phyloP scores from a whole-genome alignment of 2,113 vertebrate species.

The Chelonoidis abingdonii region DNA sequence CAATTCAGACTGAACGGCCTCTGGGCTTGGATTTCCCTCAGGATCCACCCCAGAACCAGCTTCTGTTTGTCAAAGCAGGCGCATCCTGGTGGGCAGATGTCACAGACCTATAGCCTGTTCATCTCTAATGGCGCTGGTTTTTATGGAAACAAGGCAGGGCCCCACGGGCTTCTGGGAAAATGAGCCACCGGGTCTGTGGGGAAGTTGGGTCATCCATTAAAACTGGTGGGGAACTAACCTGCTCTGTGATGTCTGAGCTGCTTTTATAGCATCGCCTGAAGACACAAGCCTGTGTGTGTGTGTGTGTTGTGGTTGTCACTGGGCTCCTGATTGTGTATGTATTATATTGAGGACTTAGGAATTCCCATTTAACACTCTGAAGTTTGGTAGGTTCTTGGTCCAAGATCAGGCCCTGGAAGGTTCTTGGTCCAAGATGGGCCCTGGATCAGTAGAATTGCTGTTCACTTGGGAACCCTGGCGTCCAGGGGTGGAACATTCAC shows the following conservation, averaged over 20 bases:
- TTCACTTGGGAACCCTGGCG: not conserved
- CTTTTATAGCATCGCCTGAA: not conserved
- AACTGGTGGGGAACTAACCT: not conserved
- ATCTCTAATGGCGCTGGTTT: not conserved
- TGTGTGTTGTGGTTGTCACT: not conserved
- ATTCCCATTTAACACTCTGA: not conserved
- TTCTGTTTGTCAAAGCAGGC: not conserved
- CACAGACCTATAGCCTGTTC: accelerated
- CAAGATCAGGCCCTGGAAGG: no score
- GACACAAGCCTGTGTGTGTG: not conserved
- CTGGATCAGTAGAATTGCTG: not conserved
- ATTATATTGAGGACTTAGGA: not conserved
- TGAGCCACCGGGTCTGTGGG: not conserved
- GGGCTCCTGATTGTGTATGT: not conserved
- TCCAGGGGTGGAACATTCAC: no score
- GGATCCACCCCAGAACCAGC: not conserved
- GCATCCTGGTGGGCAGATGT: not conserved
- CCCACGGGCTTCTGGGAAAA: not conserved
- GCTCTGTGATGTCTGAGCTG: not conserved
- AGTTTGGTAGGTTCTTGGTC: not conserved
- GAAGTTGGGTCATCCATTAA: not conserved
- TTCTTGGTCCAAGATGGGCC: not conserved
- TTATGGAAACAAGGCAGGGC: not conserved
- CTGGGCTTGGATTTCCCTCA: not conserved
- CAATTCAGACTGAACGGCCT: not conserved